These are phyloP conservation scores for Plotosus lineatus DNA, from an alignment of 2,113 vertebrate species.

Conservation along the genomic window DNA sequence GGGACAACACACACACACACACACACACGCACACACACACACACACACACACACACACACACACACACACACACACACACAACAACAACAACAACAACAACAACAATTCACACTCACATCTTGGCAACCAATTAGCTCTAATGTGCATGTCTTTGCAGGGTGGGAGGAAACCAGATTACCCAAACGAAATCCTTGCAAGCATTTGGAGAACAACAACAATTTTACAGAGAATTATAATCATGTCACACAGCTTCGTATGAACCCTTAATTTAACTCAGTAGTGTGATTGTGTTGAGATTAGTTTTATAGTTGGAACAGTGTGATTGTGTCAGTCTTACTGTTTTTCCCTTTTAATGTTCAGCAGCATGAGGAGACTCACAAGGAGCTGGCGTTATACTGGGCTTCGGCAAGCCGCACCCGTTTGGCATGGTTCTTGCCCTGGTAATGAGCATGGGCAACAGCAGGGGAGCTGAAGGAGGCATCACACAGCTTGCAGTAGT, in stretches of 20 bases:
- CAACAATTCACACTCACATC: too few species aligned
- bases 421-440: constrained; percentile 97
- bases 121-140: too few species aligned
- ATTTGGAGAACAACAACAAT: neutral
- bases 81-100: too few species aligned
- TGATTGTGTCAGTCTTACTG: neutral
- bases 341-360: neutral
- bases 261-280: neutral
- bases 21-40: too few species aligned
- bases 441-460: constrained; percentile 96
- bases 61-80: too few species aligned
- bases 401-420: constrained; percentile 89
- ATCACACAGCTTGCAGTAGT: constrained; percentile 97
- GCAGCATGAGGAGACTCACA: constrained; percentile 76
- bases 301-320: neutral
- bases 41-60: too few species aligned
- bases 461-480: constrained; percentile 95
- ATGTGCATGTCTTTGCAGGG: too few species aligned
- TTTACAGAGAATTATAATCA: neutral
- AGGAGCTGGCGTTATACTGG: constrained; percentile 80
- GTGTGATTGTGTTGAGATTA: neutral
- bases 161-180: too few species aligned
- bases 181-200: too few species aligned
- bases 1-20: too few species aligned
- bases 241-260: neutral